A percentile compares a stretch with the other conserved stretches of the same genome.
Evolutionary conservation across 2,797 vertebrate genomes (phyloP).

Genomic region (Sebastes taczanowskii): DNA sequence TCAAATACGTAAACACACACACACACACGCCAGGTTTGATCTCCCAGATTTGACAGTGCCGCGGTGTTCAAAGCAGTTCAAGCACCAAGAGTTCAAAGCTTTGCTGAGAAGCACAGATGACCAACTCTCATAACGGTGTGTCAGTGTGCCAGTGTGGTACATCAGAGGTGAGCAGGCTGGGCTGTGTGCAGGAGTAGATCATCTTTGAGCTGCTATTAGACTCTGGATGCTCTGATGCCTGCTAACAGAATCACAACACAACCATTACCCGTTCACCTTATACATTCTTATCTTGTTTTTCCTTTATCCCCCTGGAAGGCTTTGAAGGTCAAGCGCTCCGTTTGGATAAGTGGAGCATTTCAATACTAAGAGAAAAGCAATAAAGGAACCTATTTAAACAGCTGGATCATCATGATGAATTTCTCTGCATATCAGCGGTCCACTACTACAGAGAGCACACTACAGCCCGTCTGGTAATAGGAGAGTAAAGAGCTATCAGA

Average conservation of each 20-base stretch:
- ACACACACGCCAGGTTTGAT: conserved; percentile 42
- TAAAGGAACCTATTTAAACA: conserved; percentile 20
- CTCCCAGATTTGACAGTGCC: conserved; percentile 40
- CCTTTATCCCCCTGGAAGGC: background rate
- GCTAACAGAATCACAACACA: conserved; percentile 17
- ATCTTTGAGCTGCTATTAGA: conserved; percentile 4
- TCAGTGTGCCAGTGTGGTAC: conserved; percentile 3
- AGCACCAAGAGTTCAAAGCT: conserved; percentile 46
- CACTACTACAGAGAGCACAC: background rate
- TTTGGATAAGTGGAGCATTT: conserved; percentile 24
- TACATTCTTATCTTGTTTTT: conserved; percentile 18
- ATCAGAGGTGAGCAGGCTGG: conserved; percentile 12
- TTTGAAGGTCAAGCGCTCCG: conserved; percentile 33
- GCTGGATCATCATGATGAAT: conserved; percentile 14
- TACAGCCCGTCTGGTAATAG: background rate
- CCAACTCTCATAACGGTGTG: conserved; percentile 15
- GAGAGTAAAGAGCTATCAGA: conserved; percentile 23
- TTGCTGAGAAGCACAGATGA: conserved; percentile 33
- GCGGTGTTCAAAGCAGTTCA: conserved; percentile 45
- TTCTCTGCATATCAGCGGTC: background rate
- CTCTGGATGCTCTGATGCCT: conserved; percentile 1
- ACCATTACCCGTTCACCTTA: conserved; percentile 14
- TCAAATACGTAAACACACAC: conserved; percentile 18
- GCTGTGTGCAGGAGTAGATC: background rate
- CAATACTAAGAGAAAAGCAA: conserved; percentile 21